Evolutionary conservation across 2,888 invertebrate genomes (phyloP).

Genomic region (Drosophila falleni): DNA sequence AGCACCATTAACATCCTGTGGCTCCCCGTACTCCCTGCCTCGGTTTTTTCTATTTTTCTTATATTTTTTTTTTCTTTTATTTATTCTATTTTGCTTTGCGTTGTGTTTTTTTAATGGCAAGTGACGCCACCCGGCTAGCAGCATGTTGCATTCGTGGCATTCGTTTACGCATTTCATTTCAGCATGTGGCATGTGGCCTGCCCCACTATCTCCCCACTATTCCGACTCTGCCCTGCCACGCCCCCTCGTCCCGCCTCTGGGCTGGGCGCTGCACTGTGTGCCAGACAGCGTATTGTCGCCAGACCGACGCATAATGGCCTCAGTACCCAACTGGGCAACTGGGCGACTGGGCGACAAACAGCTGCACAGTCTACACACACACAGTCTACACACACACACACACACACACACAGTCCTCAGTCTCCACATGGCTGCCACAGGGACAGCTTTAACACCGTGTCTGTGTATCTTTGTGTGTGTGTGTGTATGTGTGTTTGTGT

Average conservation of each 20-base stretch:
- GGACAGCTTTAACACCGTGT: not conserved
- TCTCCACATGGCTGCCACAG: slow-evolving; percentile 16
- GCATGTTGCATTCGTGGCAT: slow-evolving; percentile 50
- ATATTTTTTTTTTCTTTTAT: too few relatives aligned
- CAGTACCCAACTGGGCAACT: slow-evolving; percentile 36
- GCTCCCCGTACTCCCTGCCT: not conserved
- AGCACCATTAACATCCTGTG: slow-evolving; percentile 17
- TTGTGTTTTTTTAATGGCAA: slow-evolving; percentile 17
- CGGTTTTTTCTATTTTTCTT: not conserved
- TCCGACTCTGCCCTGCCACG: not conserved
- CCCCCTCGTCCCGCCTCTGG: not conserved
- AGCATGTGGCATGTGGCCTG: slow-evolving; percentile 30
- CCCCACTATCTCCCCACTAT: not conserved
- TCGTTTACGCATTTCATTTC: slow-evolving; percentile 51
- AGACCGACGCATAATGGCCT: slow-evolving; percentile 55
- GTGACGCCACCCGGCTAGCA: slow-evolving; percentile 41
- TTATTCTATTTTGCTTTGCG: not conserved
- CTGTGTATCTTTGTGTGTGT: not conserved
- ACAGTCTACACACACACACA: too few relatives aligned
- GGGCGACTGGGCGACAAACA: slow-evolving; percentile 43
- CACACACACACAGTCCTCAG: too few relatives aligned
- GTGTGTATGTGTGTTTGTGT: not conserved
- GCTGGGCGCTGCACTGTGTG: not conserved
- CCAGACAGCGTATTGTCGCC: slow-evolving; percentile 60
- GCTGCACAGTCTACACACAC: slow-evolving; percentile 31